phyloP scores from a whole-genome alignment of 2,888 invertebrate genomes.

The Mantis religiosa region DNA sequence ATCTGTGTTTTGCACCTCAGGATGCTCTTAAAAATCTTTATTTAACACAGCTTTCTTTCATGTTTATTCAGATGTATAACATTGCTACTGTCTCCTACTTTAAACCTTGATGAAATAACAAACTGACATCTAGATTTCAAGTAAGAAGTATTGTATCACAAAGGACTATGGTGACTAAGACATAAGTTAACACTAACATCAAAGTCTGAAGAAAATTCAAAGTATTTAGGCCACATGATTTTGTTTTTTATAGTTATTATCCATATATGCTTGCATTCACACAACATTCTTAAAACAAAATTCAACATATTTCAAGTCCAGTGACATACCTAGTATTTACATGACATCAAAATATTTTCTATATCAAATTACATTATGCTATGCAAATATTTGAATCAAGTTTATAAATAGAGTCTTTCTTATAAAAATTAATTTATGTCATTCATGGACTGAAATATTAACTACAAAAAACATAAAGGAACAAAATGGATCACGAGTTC shows the following conservation, averaged over 20 bases:
- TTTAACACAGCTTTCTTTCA: neutral
- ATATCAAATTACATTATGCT: too few species aligned
- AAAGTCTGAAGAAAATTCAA: constrained; percentile 25
- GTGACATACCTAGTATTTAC: neutral
- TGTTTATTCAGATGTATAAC: neutral
- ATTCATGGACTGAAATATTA: too few species aligned
- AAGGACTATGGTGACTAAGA: constrained; percentile 19
- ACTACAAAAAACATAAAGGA: too few species aligned
- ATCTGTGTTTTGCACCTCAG: neutral
- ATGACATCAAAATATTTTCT: too few species aligned
- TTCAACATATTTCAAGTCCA: neutral
- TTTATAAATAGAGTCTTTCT: too few species aligned
- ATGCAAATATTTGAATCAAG: too few species aligned
- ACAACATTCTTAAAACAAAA: neutral
- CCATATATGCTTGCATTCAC: neutral
- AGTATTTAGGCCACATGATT: constrained; percentile 30
- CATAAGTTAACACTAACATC: constrained; percentile 19
- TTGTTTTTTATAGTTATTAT: constrained; percentile 10
- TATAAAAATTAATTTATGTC: too few species aligned
- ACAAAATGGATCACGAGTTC: too few species aligned
- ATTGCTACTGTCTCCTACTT: neutral
- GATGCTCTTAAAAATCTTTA: neutral
- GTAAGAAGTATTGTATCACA: constrained; percentile 19
- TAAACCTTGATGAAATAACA: constrained; percentile 4
- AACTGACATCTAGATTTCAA: constrained; percentile 20